phyloP scores from a whole-genome alignment of 2,113 vertebrate species.

The Tricholaema leucomelas region DNA sequence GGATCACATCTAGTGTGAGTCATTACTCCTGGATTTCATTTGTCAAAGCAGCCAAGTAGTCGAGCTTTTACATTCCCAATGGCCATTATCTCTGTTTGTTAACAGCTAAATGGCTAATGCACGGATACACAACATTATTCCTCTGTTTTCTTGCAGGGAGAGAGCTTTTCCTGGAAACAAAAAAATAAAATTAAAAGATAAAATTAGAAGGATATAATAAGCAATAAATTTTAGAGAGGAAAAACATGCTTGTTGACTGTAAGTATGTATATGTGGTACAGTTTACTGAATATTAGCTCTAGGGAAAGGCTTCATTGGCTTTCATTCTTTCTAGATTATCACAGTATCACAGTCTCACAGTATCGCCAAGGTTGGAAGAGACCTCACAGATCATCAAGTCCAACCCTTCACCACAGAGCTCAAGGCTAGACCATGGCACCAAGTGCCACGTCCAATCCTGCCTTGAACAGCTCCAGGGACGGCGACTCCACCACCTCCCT shows the following conservation, averaged over 20 bases:
- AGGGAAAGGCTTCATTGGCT: background rate
- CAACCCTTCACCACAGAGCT: too few species aligned
- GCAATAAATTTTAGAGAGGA: background rate
- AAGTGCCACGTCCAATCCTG: too few species aligned
- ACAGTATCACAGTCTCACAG: too few species aligned
- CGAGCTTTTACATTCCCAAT: conserved; percentile 48
- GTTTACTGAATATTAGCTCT: background rate
- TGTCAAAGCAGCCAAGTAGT: conserved; percentile 57
- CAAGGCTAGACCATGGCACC: too few species aligned
- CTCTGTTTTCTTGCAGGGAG: conserved; percentile 34
- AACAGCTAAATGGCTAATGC: conserved; percentile 51
- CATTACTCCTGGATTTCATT: conserved; percentile 69
- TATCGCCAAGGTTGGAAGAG: too few species aligned
- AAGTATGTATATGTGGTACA: background rate
- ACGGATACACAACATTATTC: conserved; percentile 32
- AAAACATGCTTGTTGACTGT: background rate
- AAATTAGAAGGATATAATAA: background rate
- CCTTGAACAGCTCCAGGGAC: too few species aligned
- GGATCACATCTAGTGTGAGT: conserved; percentile 62
- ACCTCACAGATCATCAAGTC: too few species aligned
- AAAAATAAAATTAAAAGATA: background rate
- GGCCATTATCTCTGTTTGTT: conserved; percentile 67
- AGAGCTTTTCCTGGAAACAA: background rate
- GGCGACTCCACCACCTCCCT: too few species aligned
- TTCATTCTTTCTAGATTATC: conserved; percentile 7